Conservation (phyloP, 2,888 invertebrate species). For the Dinocampus coccinellae region DNA sequence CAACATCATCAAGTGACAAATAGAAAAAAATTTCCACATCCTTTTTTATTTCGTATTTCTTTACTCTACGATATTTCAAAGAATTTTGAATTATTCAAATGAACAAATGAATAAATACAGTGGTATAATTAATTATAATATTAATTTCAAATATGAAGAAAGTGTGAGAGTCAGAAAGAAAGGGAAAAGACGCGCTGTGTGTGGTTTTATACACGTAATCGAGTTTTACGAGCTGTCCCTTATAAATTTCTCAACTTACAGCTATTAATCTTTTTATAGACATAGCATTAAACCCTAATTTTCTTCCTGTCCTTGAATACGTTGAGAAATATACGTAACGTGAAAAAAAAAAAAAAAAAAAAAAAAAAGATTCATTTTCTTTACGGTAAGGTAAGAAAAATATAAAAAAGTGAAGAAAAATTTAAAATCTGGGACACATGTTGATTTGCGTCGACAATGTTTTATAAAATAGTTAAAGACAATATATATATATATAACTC, state of each 20-base stretch:
- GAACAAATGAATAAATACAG: not conserved
- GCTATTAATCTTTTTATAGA: not conserved
- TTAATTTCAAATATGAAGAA: not conserved
- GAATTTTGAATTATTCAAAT: not conserved
- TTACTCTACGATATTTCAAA: not conserved
- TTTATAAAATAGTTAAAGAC: not conserved
- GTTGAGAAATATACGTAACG: not conserved
- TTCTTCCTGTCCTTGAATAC: not conserved
- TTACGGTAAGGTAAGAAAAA: not conserved
- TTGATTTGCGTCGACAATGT: not conserved
- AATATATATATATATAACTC: not conserved
- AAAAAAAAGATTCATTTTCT: not conserved
- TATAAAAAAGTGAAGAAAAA: not conserved
- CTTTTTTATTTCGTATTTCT: not conserved
- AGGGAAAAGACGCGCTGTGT: not conserved
- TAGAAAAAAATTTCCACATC: not conserved
- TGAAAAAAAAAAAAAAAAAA: not conserved
- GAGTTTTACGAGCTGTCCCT: not conserved
- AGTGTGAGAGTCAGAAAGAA: not conserved
- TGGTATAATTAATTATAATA: not conserved
- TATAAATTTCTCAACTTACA: not conserved
- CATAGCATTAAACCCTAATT: constrained; percentile 1
- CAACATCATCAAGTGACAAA: not conserved
- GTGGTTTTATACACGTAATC: not conserved
- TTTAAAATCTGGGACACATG: not conserved